Conservation (phyloP, 2,113 vertebrate genomes). For the Numida meleagris region DNA sequence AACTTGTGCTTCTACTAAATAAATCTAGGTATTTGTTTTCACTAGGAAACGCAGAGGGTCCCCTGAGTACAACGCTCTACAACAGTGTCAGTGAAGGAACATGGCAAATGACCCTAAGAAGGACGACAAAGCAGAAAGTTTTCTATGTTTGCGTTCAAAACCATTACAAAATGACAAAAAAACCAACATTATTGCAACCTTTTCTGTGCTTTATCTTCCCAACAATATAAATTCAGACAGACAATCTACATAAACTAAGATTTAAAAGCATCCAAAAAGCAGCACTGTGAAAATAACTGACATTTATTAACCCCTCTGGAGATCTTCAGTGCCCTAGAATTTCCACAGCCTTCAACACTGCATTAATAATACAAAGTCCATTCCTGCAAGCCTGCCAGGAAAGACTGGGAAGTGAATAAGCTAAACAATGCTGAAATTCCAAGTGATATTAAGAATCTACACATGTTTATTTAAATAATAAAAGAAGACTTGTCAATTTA, state of each 20-base stretch:
- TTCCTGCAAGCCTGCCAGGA: slow-evolving; percentile 64
- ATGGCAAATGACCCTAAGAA: neutral
- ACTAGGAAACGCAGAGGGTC: neutral
- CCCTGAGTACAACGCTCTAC: neutral
- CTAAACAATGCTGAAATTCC: slow-evolving; percentile 76
- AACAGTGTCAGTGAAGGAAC: neutral
- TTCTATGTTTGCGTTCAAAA: slow-evolving; percentile 11
- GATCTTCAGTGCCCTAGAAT: slow-evolving; percentile 50
- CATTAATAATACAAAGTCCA: slow-evolving; percentile 57
- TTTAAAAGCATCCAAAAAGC: slow-evolving; percentile 17
- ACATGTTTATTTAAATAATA: slow-evolving; percentile 76
- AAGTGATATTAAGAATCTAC: slow-evolving; percentile 69
- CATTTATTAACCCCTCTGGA: slow-evolving; percentile 54
- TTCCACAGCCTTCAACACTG: slow-evolving; percentile 61
- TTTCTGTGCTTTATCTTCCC: slow-evolving; percentile 7
- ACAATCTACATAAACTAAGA: slow-evolving; percentile 26
- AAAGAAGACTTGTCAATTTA: slow-evolving; percentile 67
- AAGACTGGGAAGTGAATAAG: slow-evolving; percentile 73
- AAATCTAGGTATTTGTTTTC: slow-evolving; percentile 6
- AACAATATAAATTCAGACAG: slow-evolving; percentile 15
- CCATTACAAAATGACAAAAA: neutral
- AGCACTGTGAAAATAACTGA: slow-evolving; percentile 40
- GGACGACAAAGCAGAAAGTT: neutral
- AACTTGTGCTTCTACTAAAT: neutral
- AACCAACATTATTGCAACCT: slow-evolving; percentile 3